These are phyloP conservation scores for Streptopelia turtur DNA, from an alignment of 2,797 vertebrate genomes.

Conservation along the genomic window DNA sequence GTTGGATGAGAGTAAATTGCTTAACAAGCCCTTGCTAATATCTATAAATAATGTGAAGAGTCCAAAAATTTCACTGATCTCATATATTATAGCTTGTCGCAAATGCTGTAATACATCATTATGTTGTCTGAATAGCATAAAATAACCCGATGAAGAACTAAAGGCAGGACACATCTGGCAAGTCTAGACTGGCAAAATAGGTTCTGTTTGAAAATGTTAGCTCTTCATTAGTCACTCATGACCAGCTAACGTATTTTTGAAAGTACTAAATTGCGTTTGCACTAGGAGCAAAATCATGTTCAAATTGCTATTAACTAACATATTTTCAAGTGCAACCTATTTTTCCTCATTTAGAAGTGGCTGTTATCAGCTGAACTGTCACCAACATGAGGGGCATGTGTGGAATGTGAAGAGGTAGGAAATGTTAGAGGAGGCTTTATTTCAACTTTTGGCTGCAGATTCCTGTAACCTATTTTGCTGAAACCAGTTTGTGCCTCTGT, in stretches of 20 bases:
- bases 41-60: constrained; percentile 3
- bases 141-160: background rate
- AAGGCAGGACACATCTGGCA: constrained; percentile 38
- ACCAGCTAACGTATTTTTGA: background rate
- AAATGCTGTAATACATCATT: background rate
- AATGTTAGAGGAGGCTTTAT: background rate
- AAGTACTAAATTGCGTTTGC: background rate
- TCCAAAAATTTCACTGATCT: background rate
- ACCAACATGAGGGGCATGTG: background rate
- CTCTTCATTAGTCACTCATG: constrained; percentile 3
- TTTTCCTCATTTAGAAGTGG: background rate
- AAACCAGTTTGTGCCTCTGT: too few species aligned
- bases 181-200: constrained; percentile 31
- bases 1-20: background rate
- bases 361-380: background rate
- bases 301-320: background rate
- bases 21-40: background rate
- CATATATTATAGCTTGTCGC: background rate
- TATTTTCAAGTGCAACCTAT: background rate
- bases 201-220: background rate
- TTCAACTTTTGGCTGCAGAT: background rate
- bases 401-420: background rate
- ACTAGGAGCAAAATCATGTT: constrained; percentile 2
- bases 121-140: background rate
- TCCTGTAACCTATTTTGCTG: background rate